These are phyloP conservation scores for Nomada flava DNA, from an alignment of 2,888 invertebrate genomes.

Conservation along the genomic window DNA sequence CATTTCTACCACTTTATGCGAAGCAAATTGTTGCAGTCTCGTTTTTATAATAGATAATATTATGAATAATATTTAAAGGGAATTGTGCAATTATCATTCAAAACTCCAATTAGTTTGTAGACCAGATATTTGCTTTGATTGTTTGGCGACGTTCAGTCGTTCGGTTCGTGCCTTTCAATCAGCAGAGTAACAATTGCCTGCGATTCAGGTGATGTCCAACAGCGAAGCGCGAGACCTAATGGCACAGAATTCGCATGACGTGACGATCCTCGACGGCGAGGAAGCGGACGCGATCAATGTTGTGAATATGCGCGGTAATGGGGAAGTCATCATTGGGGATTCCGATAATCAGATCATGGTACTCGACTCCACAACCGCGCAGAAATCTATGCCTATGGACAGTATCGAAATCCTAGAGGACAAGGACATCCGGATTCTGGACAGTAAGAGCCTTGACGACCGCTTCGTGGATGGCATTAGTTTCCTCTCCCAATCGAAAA, in stretches of 20 bases:
- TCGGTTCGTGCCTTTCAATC: background rate
- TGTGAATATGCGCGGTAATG: constrained; percentile 70
- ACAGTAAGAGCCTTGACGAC: constrained; percentile 77
- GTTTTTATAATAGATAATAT: background rate
- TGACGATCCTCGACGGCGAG: constrained; percentile 80
- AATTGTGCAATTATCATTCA: too few relatives aligned
- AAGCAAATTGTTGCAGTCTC: too few relatives aligned
- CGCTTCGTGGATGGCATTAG: constrained; percentile 76
- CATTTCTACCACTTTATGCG: too few relatives aligned
- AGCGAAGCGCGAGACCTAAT: constrained; percentile 83
- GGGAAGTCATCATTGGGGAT: constrained; percentile 68
- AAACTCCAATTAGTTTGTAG: too few relatives aligned
- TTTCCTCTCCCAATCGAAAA: constrained; percentile 79
- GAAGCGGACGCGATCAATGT: constrained; percentile 80
- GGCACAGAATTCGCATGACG: constrained; percentile 82
- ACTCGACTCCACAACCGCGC: constrained; percentile 73
- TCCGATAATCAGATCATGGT: constrained; percentile 78
- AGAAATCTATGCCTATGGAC: constrained; percentile 70
- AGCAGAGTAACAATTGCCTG: background rate
- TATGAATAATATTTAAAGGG: background rate
- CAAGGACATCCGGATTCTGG: constrained; percentile 79
- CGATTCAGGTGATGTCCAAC: constrained; percentile 80
- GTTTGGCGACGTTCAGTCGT: background rate
- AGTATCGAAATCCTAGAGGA: constrained; percentile 79
- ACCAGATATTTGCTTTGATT: background rate